Evolutionary conservation across 92 coral and sea anemone genomes (phyloP).

Genomic region (Palythoa grandis): DNA sequence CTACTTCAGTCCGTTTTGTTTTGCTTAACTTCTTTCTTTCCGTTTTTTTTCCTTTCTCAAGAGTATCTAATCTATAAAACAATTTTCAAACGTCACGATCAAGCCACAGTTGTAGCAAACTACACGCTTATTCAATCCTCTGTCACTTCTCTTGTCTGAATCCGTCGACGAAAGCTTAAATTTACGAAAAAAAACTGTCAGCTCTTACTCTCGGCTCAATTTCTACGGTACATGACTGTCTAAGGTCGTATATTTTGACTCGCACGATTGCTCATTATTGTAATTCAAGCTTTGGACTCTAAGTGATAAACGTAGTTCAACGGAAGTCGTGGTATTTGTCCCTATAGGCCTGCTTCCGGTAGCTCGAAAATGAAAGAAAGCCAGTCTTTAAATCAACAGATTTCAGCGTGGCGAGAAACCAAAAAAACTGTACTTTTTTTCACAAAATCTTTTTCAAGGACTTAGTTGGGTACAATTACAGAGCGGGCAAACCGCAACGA

Average conservation of each 20-base stretch:
- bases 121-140: neutral
- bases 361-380: constrained; percentile 47
- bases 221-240: constrained; percentile 71
- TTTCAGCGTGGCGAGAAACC: neutral
- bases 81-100: constrained; percentile 8
- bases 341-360: constrained; percentile 91
- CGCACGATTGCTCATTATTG: constrained; percentile 87
- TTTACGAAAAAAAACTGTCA: neutral
- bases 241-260: constrained; percentile 82
- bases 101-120: constrained; percentile 1
- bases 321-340: constrained; percentile 91
- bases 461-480: neutral
- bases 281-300: constrained; percentile 84
- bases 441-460: neutral
- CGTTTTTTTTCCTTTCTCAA: neutral
- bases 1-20: constrained; percentile 1
- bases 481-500: constrained; percentile 29
- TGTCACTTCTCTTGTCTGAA: neutral
- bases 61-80: neutral
- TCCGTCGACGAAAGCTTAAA: neutral
- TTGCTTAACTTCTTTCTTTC: neutral
- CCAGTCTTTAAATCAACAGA: constrained; percentile 59
- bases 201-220: constrained; percentile 40
- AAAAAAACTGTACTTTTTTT: neutral
- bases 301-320: constrained; percentile 81